Evolutionary conservation across 2,113 vertebrate species (phyloP), one percentile per base, ranked within the genome.

Genomic region (Urocitellus parryii): DNA sequence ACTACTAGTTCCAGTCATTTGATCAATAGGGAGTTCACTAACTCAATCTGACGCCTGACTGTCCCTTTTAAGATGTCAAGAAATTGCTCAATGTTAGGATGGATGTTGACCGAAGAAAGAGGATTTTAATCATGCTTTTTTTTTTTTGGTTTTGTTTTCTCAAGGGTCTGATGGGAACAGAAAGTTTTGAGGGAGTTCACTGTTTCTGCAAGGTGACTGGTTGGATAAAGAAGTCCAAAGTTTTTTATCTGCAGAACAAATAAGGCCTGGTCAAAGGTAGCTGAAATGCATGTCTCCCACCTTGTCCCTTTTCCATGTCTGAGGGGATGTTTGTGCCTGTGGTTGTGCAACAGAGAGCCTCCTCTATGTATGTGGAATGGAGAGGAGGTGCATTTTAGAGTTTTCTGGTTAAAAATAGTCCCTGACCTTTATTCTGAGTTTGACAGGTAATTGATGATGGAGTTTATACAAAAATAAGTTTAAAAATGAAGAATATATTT

Each of bases 81-180:
- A 94, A 91, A 48, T 98, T 97, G 97, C 93, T 94, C 95, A 97
- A 97, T 63, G 78, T 93, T 96, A 90, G 94, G 79, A 93, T 97
- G 97, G 79, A 93, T 97, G 97, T 97, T 98, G 97, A 98, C 96
- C 7, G 27, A 97, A 97, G 97, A 98, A 98, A 96, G 93, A 91
- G 91, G 94, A 95, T 97, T 83, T 95, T 89, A 76, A 67, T 96
- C 93, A 53, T 70, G 73, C 24, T 63, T 86, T 86, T 87, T 72
- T 87, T 72, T 90, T 88, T 45, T 34, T 5, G 53, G 83, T 88
- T 96, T 97, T 97, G 95, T 97, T 98, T 95, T 97, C 97, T 97
- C 95, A 96, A 97, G 97, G 93, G 94, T 98, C 97, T 79, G 76
- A 63, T 27, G 79, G 91, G 94, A 94, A 97, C 97, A 98, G 94